phyloP scores from a whole-genome alignment of 35 echinoderm and acorn worm species.

The Nesometra sesokonis region DNA sequence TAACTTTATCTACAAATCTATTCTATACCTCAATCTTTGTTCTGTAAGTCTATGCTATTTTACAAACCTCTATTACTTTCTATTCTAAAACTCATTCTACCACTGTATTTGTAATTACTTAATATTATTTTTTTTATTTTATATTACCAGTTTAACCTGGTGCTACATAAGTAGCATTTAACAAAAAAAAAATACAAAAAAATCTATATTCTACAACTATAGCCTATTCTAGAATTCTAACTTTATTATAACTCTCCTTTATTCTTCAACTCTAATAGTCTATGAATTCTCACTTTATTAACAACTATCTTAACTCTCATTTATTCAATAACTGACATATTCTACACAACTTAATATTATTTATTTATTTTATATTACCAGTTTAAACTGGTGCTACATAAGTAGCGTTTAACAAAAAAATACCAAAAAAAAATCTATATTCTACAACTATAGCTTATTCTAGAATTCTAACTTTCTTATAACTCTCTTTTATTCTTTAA shows the following conservation, averaged over 20 bases:
- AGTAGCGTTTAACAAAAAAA: neutral
- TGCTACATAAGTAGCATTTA: neutral
- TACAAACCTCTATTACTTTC: too few relatives aligned
- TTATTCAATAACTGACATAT: too few relatives aligned
- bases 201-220: neutral
- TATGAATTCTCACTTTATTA: too few relatives aligned
- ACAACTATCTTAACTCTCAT: too few relatives aligned
- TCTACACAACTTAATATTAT: neutral
- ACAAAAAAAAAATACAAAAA: neutral
- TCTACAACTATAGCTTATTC: neutral
- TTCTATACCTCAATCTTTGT: too few relatives aligned
- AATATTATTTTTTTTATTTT: neutral
- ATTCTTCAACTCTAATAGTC: too few relatives aligned
- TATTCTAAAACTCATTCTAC: too few relatives aligned
- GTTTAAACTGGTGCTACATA: neutral
- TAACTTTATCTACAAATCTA: too few relatives aligned
- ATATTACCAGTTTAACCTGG: neutral
- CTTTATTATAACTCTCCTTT: too few relatives aligned
- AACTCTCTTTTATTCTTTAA: too few relatives aligned
- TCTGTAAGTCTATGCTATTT: too few relatives aligned
- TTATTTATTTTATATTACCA: neutral
- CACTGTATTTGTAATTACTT: too few relatives aligned
- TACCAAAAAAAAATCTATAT: neutral
- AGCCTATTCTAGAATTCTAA: neutral
- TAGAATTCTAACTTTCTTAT: neutral